phyloP scores from a whole-genome alignment of 1,140 invertebrate species.

The Rhyacophila brunnea region DNA sequence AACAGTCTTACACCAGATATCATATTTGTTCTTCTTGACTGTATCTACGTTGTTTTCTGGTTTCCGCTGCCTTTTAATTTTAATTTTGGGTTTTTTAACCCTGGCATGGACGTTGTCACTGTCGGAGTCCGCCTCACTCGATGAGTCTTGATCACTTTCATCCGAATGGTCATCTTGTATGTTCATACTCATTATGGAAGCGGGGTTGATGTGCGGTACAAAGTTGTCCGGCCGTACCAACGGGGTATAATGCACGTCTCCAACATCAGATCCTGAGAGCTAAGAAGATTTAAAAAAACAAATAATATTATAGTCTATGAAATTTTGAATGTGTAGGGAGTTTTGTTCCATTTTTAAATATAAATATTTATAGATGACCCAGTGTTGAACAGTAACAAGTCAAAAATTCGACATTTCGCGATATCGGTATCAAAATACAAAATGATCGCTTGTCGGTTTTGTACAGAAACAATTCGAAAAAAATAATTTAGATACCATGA shows the following conservation, averaged over 20 bases:
- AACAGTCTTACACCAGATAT: constrained; percentile 32
- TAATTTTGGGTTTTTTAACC: constrained; percentile 29
- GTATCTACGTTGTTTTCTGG: constrained; percentile 1
- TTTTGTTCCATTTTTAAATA: too few relatives aligned
- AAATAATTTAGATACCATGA: too few relatives aligned
- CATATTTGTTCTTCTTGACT: constrained; percentile 28
- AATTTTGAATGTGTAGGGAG: too few relatives aligned
- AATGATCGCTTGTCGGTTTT: too few relatives aligned
- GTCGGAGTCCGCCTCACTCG: constrained; percentile 27
- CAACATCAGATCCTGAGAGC: constrained; percentile 24
- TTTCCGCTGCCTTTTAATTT: constrained; percentile 18
- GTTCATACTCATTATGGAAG: constrained; percentile 32
- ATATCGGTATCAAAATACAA: too few relatives aligned
- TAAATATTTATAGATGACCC: too few relatives aligned
- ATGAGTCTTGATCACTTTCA: constrained; percentile 26
- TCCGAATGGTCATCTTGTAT: constrained; percentile 28
- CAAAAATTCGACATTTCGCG: too few relatives aligned
- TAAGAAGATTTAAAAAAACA: too few relatives aligned
- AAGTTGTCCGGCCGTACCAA: constrained; percentile 23
- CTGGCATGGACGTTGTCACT: constrained; percentile 21
- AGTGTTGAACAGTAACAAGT: too few relatives aligned
- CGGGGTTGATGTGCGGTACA: constrained; percentile 21
- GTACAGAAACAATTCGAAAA: too few relatives aligned
- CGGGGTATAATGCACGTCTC: constrained; percentile 28
- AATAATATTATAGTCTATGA: too few relatives aligned